A percentile compares a stretch with the other conserved stretches of the same genome.
phyloP scores from a whole-genome alignment of 2,888 invertebrate genomes.

The Onchidella celtica region DNA sequence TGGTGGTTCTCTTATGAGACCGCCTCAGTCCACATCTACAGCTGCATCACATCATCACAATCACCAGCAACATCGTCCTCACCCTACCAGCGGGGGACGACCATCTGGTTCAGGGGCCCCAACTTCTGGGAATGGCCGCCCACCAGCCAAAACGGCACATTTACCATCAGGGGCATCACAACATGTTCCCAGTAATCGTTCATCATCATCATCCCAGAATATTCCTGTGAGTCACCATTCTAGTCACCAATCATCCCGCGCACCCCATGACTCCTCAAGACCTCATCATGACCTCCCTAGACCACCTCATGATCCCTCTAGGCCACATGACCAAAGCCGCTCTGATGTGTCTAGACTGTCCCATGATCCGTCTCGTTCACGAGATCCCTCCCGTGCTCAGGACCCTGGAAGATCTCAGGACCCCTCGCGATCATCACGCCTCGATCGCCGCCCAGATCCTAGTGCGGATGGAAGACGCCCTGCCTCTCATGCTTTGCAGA shows the following conservation, averaged over 20 bases:
- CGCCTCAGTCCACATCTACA: conserved; percentile 26
- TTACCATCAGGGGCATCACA: neutral
- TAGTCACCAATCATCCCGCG: conserved; percentile 10
- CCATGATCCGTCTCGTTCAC: neutral
- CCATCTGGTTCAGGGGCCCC: neutral
- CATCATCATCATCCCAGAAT: neutral
- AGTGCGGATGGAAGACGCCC: neutral
- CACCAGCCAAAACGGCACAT: neutral
- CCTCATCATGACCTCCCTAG: neutral
- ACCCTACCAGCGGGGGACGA: conserved; percentile 24
- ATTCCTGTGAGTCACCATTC: neutral
- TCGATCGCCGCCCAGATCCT: conserved; percentile 14
- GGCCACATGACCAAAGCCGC: neutral
- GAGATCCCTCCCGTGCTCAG: neutral
- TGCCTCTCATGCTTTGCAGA: neutral
- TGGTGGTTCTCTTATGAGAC: conserved; percentile 21
- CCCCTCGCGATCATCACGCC: neutral
- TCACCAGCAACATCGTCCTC: conserved; percentile 29
- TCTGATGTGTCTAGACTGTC: neutral
- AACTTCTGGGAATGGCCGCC: neutral
- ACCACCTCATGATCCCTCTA: neutral
- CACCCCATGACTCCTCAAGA: neutral
- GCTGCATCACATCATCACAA: conserved; percentile 15
- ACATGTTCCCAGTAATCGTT: neutral
- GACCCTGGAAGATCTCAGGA: neutral